Conservation (phyloP, 2,888 invertebrate genomes). For the Harpagoxenus sublaevis region DNA sequence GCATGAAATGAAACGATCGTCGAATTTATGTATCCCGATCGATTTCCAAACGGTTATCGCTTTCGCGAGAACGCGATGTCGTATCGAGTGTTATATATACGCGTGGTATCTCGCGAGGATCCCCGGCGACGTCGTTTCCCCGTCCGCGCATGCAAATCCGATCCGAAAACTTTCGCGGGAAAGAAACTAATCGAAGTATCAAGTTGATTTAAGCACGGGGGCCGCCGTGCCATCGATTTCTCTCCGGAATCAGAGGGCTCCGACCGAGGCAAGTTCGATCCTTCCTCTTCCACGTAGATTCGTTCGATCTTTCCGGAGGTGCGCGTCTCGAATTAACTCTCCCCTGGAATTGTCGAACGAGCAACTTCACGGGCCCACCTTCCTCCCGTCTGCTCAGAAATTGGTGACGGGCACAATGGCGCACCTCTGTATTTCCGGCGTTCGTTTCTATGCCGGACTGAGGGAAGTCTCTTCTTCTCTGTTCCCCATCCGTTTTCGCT, state of each 20-base stretch:
- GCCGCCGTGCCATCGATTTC: slow-evolving; percentile 17
- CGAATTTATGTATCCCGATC: neutral
- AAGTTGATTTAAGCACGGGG: slow-evolving; percentile 45
- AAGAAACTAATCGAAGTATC: slow-evolving; percentile 54
- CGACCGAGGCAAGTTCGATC: slow-evolving; percentile 30
- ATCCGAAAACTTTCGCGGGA: slow-evolving; percentile 34
- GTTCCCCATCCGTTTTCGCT: slow-evolving; percentile 9
- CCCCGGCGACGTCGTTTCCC: neutral
- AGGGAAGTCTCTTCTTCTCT: slow-evolving; percentile 34
- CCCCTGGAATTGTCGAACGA: slow-evolving; percentile 48
- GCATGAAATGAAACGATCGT: neutral
- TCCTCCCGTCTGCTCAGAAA: neutral
- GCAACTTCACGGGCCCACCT: slow-evolving; percentile 30
- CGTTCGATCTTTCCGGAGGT: slow-evolving; percentile 38
- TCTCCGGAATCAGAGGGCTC: neutral
- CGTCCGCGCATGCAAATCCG: slow-evolving; percentile 34
- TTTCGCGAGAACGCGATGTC: neutral
- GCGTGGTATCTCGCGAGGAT: neutral
- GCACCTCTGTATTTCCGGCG: slow-evolving; percentile 45
- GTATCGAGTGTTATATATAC: neutral
- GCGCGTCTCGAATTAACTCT: slow-evolving; percentile 52
- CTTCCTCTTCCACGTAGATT: slow-evolving; percentile 13
- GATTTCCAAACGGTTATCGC: neutral
- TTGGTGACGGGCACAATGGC: slow-evolving; percentile 43
- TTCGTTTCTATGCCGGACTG: slow-evolving; percentile 26